These are phyloP conservation scores for Dione vanillae DNA, from an alignment of 2,888 invertebrate genomes.

Conservation along the genomic window DNA sequence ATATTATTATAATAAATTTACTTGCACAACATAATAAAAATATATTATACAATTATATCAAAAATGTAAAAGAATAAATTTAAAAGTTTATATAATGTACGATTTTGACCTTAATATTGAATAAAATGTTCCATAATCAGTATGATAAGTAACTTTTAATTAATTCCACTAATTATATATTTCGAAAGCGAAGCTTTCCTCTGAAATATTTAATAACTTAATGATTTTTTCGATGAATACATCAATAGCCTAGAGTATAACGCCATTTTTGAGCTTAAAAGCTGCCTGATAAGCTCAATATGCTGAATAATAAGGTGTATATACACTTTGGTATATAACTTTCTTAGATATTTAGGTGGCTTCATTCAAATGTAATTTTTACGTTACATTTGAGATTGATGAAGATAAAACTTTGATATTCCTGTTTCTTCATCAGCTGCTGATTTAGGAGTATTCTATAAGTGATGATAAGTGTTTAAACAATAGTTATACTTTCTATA, in stretches of 20 bases:
- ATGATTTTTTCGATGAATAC: neutral
- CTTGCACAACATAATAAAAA: too few species aligned
- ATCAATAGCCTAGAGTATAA: neutral
- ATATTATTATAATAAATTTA: too few species aligned
- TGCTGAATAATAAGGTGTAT: neutral
- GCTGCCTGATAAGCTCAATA: conserved; percentile 20
- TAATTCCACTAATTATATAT: neutral
- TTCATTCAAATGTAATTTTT: neutral
- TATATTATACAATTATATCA: too few species aligned
- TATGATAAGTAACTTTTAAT: neutral
- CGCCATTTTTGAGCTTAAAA: conserved; percentile 12
- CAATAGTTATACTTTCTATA: too few species aligned
- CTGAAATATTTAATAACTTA: neutral
- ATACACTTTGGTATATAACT: too few species aligned
- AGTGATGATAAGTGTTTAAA: too few species aligned
- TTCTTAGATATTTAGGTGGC: too few species aligned
- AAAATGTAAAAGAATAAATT: too few species aligned
- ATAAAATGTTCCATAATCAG: neutral
- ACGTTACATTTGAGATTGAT: neutral
- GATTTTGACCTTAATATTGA: too few species aligned
- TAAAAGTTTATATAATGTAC: too few species aligned
- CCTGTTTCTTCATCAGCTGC: too few species aligned
- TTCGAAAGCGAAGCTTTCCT: neutral
- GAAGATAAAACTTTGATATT: neutral
- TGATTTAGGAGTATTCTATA: too few species aligned